A percentile compares a stretch with the other conserved stretches of the same genome.
Conservation (phyloP, 1,140 invertebrate species). For the Acromyrmex heyeri region DNA sequence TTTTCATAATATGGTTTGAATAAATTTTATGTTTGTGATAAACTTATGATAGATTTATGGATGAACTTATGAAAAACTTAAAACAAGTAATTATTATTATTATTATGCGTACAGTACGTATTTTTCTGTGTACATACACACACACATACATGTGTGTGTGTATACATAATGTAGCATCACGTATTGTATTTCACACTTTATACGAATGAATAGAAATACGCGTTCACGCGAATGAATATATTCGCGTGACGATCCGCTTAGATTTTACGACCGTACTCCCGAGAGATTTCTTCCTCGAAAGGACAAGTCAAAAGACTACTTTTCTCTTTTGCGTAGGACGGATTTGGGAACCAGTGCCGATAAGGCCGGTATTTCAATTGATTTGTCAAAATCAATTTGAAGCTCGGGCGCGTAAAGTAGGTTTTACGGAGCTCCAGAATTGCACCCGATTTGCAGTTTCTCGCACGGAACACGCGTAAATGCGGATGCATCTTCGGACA, state of each 20-base stretch:
- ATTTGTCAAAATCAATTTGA: slow-evolving; percentile 69
- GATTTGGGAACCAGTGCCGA: background rate
- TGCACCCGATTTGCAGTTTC: slow-evolving; percentile 58
- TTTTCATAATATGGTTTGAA: no score
- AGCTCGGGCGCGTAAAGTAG: background rate
- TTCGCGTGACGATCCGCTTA: background rate
- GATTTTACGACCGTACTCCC: slow-evolving; percentile 62
- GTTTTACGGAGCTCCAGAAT: slow-evolving; percentile 41
- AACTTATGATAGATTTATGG: no score
- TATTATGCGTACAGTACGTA: no score
- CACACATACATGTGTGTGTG: no score
- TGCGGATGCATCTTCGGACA: slow-evolving; percentile 34
- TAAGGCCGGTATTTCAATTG: slow-evolving; percentile 44
- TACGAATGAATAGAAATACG: background rate
- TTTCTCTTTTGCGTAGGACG: background rate
- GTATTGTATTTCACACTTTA: background rate
- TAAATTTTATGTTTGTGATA: no score
- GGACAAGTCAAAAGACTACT: slow-evolving; percentile 35
- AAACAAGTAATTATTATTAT: no score
- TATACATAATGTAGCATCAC: background rate
- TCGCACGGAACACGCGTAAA: slow-evolving; percentile 37
- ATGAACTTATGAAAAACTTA: no score
- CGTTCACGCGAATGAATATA: background rate
- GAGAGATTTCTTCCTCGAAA: slow-evolving; percentile 19
- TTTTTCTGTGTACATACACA: no score